Conservation (phyloP, 2,888 invertebrate species). For the Parnassius smintheus region DNA sequence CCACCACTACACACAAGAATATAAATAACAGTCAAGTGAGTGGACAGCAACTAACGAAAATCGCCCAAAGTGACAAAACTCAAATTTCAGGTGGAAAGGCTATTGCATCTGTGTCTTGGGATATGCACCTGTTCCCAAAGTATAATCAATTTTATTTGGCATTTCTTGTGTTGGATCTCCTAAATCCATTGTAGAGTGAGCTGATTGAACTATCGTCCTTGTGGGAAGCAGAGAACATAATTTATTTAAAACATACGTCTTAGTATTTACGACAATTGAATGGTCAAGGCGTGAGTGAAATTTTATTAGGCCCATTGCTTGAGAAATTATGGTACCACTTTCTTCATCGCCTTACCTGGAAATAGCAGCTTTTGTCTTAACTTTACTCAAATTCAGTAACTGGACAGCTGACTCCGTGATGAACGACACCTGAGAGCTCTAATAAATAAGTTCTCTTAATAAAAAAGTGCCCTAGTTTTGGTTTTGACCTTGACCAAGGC, state of each 20-base stretch:
- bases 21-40: too few relatives aligned
- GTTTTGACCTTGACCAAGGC: too few relatives aligned
- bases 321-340: not conserved
- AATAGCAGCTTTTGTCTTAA: constrained; percentile 1
- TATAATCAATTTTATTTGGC: constrained; percentile 24
- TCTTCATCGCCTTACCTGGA: not conserved
- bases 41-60: too few relatives aligned
- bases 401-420: constrained; percentile 33
- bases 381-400: constrained; percentile 27
- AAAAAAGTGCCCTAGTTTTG: too few relatives aligned
- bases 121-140: too few relatives aligned
- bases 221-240: not conserved
- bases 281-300: not conserved
- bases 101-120: too few relatives aligned
- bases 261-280: not conserved
- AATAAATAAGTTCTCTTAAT: constrained; percentile 20
- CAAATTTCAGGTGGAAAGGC: too few relatives aligned
- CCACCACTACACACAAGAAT: too few relatives aligned
- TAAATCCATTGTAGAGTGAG: not conserved
- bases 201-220: not conserved
- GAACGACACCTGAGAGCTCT: constrained; percentile 35
- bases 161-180: not conserved
- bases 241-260: not conserved
- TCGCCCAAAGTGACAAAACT: too few relatives aligned
- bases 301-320: not conserved